Evolutionary conservation across 1,140 invertebrate genomes (phyloP), one percentile per base, ranked within the genome.

Genomic region (Drosophila tsacasi): DNA sequence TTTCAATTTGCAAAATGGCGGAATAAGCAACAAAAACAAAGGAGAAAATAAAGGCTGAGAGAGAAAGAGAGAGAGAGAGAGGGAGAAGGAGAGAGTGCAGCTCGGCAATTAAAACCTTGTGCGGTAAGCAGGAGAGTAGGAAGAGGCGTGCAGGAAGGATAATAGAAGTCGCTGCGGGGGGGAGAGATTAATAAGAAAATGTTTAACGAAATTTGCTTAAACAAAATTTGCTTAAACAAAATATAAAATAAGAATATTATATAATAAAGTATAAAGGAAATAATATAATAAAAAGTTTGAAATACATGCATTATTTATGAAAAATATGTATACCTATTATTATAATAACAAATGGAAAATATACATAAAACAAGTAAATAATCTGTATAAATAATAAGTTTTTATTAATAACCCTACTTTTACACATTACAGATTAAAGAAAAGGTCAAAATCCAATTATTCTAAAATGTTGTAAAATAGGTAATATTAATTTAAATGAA

Each of bases 1-100:
- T 85, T 86, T 85, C 83, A 86, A 86, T 86, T 81, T 82, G 78
- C 79, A 32, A 85, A 81, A 79, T 85, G 83, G 60, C 61, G 73
- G 66, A 77, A 81, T 50, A 60, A 37, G 72, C 58, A 61, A 83
- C 63, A 72, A 27, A 12, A 46, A 15, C 21, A 25, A 23, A n/a
- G 9, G 8, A 19, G 30, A 7, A 13, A 30, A 19, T 17, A 52
- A 12, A 8, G n/a, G 15, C 3, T 4, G 25, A 27, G 4, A 50
- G 15, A n/a, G 25, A 27, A 9, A n/a, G 15, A 12, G 47, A 44
- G 19, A 21, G 19, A 15, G 44, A 3, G 2, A 10, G 30, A 35
- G 19, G 4, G 27, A 60, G n/a, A 12, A 13, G 15, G 5, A 55
- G 19, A 49, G 47, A 62, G 21, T 46, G 32, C 60, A 60, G 35